phyloP scores from a whole-genome alignment of 2,113 vertebrate species.

The Corythaixoides concolor region DNA sequence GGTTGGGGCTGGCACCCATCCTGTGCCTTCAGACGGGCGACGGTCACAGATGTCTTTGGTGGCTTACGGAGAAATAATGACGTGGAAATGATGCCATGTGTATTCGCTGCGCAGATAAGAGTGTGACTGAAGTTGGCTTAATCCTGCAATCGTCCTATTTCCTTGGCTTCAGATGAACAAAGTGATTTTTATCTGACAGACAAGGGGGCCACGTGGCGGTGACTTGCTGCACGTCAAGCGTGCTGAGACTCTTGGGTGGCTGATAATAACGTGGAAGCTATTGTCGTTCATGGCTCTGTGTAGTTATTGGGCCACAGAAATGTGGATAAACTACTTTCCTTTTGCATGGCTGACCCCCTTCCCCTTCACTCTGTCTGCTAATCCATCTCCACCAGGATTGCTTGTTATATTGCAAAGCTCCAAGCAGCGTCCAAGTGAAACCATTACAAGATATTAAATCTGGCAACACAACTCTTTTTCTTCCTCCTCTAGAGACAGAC shows the following conservation, averaged over 20 bases:
- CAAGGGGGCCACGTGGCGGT: background rate
- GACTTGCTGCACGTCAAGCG: background rate
- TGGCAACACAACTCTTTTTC: background rate
- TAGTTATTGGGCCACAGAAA: background rate
- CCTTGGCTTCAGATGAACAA: background rate
- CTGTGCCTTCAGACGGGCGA: background rate
- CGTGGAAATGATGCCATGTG: accelerated
- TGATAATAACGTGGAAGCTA: background rate
- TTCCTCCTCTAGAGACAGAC: background rate
- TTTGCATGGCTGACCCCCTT: background rate
- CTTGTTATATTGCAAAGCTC: background rate
- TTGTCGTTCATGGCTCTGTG: background rate
- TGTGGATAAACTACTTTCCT: background rate
- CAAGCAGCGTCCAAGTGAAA: background rate
- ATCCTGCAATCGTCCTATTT: background rate
- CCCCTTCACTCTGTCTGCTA: background rate
- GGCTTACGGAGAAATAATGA: background rate
- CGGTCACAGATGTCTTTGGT: background rate
- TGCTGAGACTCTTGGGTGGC: background rate
- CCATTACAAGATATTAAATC: background rate
- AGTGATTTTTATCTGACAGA: background rate
- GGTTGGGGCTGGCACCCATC: background rate
- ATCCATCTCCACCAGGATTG: background rate
- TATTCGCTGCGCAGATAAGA: background rate
- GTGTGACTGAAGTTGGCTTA: background rate